A percentile compares a stretch with the other conserved stretches of the same genome.
Evolutionary conservation across 2,113 vertebrate species (phyloP).

Genomic region (Pristiophorus japonicus): DNA sequence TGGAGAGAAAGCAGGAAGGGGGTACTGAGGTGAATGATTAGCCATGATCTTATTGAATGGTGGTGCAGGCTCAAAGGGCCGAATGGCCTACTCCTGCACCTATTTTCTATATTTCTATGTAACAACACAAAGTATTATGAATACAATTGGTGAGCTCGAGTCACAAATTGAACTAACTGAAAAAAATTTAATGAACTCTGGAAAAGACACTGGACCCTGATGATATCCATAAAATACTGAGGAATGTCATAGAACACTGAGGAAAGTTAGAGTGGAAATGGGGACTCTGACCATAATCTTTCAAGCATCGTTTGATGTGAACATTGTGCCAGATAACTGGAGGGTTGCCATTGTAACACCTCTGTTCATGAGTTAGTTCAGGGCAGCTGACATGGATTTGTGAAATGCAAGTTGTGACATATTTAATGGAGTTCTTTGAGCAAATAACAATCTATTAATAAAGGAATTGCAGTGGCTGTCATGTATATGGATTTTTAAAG

Average conservation of each 20-base stretch:
- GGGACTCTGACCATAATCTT: not conserved
- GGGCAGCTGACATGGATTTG: not conserved
- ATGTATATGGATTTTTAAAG: not conserved
- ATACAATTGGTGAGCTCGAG: not conserved
- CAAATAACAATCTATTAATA: not conserved
- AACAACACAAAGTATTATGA: not conserved
- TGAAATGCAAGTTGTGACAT: not conserved
- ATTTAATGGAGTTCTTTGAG: not conserved
- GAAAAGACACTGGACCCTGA: not conserved
- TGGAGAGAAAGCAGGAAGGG: too few species aligned
- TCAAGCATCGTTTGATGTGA: not conserved
- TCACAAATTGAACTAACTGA: not conserved
- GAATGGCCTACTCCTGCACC: too few species aligned
- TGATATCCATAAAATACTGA: not conserved
- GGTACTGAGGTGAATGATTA: too few species aligned
- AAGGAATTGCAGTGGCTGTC: not conserved
- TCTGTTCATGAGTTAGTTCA: not conserved
- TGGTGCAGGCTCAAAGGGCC: too few species aligned
- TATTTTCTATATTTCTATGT: too few species aligned
- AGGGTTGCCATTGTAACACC: not conserved
- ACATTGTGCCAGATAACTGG: not conserved
- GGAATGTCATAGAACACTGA: not conserved
- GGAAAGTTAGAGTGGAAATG: not conserved
- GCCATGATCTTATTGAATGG: too few species aligned
- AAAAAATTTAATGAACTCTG: not conserved